Evolutionary conservation across 2,888 invertebrate genomes (phyloP).

Genomic region (Seira musarum): DNA sequence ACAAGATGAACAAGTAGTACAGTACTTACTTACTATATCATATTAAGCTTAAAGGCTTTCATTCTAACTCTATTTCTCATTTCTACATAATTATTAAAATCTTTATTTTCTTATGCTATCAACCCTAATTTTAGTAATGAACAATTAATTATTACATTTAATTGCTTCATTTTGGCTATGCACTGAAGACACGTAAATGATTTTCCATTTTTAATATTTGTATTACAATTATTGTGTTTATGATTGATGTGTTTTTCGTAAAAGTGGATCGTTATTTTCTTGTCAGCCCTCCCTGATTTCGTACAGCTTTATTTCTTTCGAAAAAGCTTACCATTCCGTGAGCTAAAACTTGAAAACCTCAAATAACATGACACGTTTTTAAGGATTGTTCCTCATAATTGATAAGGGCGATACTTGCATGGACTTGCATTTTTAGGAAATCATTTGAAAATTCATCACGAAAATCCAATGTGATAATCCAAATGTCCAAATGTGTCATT

Average conservation of each 20-base stretch:
- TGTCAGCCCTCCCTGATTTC: too few species aligned
- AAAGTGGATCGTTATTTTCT: not conserved
- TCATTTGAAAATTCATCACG: too few species aligned
- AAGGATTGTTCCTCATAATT: too few species aligned
- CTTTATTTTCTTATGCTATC: not conserved
- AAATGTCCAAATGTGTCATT: too few species aligned
- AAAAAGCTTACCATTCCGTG: too few species aligned
- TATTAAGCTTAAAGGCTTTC: not conserved
- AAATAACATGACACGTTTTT: too few species aligned
- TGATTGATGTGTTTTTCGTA: slow-evolving; percentile 5
- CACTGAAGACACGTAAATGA: slow-evolving; percentile 57
- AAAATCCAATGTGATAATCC: too few species aligned
- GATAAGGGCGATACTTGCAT: too few species aligned
- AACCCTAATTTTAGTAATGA: not conserved
- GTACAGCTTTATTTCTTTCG: too few species aligned
- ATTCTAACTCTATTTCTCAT: slow-evolving; percentile 2
- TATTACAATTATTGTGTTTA: not conserved
- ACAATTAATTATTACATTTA: slow-evolving; percentile 2
- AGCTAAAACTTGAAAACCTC: too few species aligned
- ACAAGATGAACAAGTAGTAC: slow-evolving; percentile 52
- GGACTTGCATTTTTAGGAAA: too few species aligned
- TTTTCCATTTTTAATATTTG: not conserved
- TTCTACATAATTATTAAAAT: not conserved
- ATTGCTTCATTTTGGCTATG: slow-evolving; percentile 48
- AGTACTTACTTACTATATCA: too few species aligned